phyloP scores from a whole-genome alignment of 2,888 invertebrate species.

The Folsomia manolachei region DNA sequence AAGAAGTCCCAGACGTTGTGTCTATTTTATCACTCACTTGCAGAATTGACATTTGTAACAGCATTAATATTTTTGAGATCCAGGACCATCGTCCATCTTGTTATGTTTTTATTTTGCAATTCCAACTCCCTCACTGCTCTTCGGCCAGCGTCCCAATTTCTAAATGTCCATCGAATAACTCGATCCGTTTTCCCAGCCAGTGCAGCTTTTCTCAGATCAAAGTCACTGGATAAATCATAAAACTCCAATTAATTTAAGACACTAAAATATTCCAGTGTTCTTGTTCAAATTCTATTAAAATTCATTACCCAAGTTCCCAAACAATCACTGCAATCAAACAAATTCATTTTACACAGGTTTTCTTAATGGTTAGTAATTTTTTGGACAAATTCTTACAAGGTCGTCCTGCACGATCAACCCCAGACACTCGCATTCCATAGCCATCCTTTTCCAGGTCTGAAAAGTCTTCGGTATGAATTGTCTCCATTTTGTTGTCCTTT shows the following conservation, averaged over 20 bases:
- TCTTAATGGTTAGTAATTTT: background rate
- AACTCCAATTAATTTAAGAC: too few relatives aligned
- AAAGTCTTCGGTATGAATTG: background rate
- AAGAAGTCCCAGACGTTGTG: too few relatives aligned
- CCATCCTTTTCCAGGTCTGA: background rate
- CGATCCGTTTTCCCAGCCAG: background rate
- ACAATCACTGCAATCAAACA: background rate
- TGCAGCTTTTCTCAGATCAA: background rate
- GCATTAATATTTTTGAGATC: constrained; percentile 8
- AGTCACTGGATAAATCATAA: too few relatives aligned
- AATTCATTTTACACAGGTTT: too few relatives aligned
- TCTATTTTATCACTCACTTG: background rate
- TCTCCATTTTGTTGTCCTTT: background rate
- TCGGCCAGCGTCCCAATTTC: background rate
- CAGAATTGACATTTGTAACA: background rate
- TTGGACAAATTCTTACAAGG: background rate
- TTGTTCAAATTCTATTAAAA: too few relatives aligned
- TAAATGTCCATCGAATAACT: background rate
- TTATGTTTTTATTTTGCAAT: background rate
- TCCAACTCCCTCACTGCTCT: background rate
- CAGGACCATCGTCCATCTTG: background rate
- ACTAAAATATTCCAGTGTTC: too few relatives aligned
- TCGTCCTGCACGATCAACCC: background rate
- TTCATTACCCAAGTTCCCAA: background rate
- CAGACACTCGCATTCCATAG: background rate